Percentiles rank a stretch among this genome's conserved stretches.
phyloP scores from a whole-genome alignment of 2,888 invertebrate genomes.

The Watsonalla cultraria region DNA sequence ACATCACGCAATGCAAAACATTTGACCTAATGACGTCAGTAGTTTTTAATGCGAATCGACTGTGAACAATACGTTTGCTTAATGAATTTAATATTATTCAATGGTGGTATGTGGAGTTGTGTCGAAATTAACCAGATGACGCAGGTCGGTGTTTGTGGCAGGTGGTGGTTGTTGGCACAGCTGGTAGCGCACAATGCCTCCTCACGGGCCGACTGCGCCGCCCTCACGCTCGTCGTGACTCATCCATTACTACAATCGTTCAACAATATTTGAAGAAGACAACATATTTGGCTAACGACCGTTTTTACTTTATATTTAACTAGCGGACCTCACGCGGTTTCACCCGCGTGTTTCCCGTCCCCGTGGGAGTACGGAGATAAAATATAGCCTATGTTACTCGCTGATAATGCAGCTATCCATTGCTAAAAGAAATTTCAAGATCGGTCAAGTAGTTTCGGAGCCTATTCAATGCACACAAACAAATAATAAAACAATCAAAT shows the following conservation, averaged over 20 bases:
- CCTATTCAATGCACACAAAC: too few species aligned
- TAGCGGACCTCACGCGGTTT: too few species aligned
- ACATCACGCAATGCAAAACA: constrained; percentile 33
- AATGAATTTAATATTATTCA: constrained; percentile 47
- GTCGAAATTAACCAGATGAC: constrained; percentile 64
- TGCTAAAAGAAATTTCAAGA: too few species aligned
- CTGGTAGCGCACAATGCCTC: constrained; percentile 30
- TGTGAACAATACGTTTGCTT: constrained; percentile 35
- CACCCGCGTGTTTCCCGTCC: too few species aligned
- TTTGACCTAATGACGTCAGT: constrained; percentile 26
- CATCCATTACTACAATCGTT: constrained; percentile 26
- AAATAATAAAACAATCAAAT: too few species aligned
- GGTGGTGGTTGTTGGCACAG: constrained; percentile 53
- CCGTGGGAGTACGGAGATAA: too few species aligned
- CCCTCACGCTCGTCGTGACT: constrained; percentile 38
- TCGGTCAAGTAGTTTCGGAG: too few species aligned
- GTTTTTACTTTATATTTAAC: too few species aligned
- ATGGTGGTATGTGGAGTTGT: constrained; percentile 28
- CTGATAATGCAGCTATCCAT: too few species aligned
- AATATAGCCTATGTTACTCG: too few species aligned
- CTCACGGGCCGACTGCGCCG: constrained; percentile 21
- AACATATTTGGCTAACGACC: too few species aligned
- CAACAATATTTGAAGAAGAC: background rate
- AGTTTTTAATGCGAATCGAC: constrained; percentile 20
- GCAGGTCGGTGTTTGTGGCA: constrained; percentile 49